Percentiles rank a stretch among this genome's conserved stretches.
These are phyloP conservation scores for Botia almorhae DNA, from an alignment of 2,797 vertebrate species.

Conservation along the genomic window DNA sequence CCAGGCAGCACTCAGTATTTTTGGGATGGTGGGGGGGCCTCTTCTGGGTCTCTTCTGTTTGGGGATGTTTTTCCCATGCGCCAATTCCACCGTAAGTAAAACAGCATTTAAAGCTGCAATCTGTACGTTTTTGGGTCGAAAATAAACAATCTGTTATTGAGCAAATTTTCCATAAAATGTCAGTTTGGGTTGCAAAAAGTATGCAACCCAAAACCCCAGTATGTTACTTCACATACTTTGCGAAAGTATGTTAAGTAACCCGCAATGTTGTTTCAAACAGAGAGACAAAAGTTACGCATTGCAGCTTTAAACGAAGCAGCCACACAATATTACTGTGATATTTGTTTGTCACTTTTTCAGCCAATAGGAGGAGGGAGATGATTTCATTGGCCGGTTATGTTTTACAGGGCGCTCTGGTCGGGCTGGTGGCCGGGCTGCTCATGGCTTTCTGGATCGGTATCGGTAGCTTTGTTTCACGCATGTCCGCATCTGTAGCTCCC, in stretches of 20 bases:
- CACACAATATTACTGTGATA: background rate
- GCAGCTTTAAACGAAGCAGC: background rate
- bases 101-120: background rate
- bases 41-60: slow-evolving; percentile 90
- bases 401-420: slow-evolving; percentile 85
- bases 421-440: slow-evolving; percentile 82
- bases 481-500: fast-evolving
- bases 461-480: slow-evolving; percentile 78
- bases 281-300: too few relatives aligned
- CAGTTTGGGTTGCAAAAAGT: too few relatives aligned
- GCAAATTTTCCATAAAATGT: too few relatives aligned
- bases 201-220: too few relatives aligned
- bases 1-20: slow-evolving; percentile 96
- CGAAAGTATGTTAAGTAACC: too few relatives aligned
- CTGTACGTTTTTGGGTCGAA: too few relatives aligned
- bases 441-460: slow-evolving; percentile 98
- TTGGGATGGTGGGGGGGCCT: slow-evolving; percentile 95
- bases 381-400: slow-evolving; percentile 2
- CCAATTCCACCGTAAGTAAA: slow-evolving; percentile 85
- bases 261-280: too few relatives aligned
- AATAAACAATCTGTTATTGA: too few relatives aligned
- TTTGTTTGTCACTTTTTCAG: background rate
- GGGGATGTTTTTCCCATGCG: slow-evolving; percentile 93
- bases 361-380: background rate
- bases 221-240: too few relatives aligned